Percentiles rank a stretch among this genome's conserved stretches.
Evolutionary conservation across 1,140 invertebrate species (phyloP).

Genomic region (Drosophila teissieri): DNA sequence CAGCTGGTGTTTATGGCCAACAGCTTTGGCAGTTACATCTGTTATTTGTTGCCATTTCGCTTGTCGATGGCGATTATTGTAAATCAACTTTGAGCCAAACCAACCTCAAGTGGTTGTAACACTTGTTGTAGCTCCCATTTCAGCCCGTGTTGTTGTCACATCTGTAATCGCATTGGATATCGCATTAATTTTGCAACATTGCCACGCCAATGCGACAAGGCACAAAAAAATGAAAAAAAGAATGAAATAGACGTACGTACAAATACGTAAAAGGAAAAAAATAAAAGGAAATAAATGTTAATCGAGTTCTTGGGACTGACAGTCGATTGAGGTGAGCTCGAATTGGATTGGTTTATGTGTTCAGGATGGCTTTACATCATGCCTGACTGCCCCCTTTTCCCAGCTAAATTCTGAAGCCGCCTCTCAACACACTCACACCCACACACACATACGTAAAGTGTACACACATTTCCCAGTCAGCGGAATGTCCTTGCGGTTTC

Average conservation of each 20-base stretch:
- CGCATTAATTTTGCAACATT: slow-evolving; percentile 66
- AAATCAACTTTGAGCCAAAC: slow-evolving; percentile 57
- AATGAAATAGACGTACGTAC: not conserved
- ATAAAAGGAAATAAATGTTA: slow-evolving; percentile 43
- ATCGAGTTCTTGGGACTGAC: slow-evolving; percentile 42
- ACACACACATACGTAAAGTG: no score
- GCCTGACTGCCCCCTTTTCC: not conserved
- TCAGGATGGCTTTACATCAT: slow-evolving; percentile 3
- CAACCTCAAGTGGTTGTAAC: slow-evolving; percentile 31
- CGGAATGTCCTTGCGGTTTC: slow-evolving; percentile 21
- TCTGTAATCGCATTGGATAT: slow-evolving; percentile 54
- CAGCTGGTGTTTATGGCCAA: slow-evolving; percentile 47
- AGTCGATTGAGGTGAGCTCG: slow-evolving; percentile 37
- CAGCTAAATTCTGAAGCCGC: not conserved
- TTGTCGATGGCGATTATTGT: slow-evolving; percentile 60
- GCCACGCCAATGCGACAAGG: slow-evolving; percentile 35
- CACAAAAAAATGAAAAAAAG: not conserved
- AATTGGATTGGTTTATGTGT: slow-evolving; percentile 35
- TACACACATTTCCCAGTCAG: not conserved
- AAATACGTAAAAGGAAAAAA: slow-evolving; percentile 32
- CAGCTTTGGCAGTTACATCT: slow-evolving; percentile 36
- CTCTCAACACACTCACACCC: no score
- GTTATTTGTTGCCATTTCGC: slow-evolving; percentile 30
- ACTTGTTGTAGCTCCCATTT: slow-evolving; percentile 26
- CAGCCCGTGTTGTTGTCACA: slow-evolving; percentile 17